These are phyloP conservation scores for Odocoileus hemionus DNA, from an alignment of 2,113 vertebrate species.

Conservation along the genomic window DNA sequence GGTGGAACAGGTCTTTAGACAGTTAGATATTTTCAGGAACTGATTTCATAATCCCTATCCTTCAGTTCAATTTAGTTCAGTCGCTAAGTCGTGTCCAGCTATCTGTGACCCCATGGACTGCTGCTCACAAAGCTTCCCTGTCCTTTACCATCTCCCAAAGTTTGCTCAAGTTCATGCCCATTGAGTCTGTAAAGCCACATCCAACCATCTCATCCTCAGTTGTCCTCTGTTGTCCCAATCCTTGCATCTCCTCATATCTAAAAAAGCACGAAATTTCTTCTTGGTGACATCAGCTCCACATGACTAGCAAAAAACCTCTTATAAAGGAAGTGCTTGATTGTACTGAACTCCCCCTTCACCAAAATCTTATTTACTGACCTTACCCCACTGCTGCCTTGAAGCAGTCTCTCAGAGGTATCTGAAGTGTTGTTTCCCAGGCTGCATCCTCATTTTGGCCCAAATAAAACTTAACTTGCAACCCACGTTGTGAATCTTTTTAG, in stretches of 20 bases:
- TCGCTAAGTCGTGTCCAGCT: accelerated
- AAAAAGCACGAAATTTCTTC: neutral
- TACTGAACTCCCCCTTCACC: neutral
- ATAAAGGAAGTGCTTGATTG: neutral
- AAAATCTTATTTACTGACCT: neutral
- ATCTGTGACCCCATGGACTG: neutral
- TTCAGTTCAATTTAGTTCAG: neutral
- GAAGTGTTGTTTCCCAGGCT: neutral
- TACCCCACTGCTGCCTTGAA: neutral
- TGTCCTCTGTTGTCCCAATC: neutral
- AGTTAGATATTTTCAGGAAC: neutral
- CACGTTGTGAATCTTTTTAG: neutral
- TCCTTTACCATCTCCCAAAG: neutral
- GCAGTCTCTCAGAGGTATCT: neutral
- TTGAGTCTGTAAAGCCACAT: neutral
- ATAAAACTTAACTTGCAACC: neutral
- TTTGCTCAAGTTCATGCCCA: neutral
- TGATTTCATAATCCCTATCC: neutral
- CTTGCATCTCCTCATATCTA: neutral
- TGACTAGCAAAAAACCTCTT: neutral
- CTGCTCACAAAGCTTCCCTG: neutral
- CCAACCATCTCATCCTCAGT: neutral
- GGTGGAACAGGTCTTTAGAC: neutral
- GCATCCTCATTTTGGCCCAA: neutral
- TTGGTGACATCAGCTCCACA: neutral